Percentiles rank a stretch among this genome's conserved stretches.
These are phyloP conservation scores for Diaphora mendica DNA, from an alignment of 2,888 invertebrate species.

Conservation along the genomic window DNA sequence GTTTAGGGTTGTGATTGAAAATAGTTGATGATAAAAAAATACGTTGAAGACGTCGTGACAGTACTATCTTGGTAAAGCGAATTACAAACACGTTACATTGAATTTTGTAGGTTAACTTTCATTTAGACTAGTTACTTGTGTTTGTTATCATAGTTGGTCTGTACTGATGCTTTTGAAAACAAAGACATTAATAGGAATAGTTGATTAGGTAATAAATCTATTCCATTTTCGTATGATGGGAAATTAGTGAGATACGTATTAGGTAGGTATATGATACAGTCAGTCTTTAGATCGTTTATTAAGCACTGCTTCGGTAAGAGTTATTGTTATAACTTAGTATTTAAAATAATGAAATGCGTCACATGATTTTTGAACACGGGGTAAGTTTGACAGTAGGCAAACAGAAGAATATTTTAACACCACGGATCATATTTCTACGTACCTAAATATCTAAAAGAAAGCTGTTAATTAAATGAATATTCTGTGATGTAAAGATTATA, in stretches of 20 bases:
- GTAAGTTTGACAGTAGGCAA: too few relatives aligned
- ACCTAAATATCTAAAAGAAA: too few relatives aligned
- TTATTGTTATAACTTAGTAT: too few relatives aligned
- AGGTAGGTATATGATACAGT: not conserved
- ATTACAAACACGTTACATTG: not conserved
- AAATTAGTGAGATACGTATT: not conserved
- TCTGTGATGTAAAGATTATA: not conserved
- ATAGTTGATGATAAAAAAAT: not conserved
- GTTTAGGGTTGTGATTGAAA: too few relatives aligned
- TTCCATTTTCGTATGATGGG: too few relatives aligned
- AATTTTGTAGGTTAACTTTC: not conserved
- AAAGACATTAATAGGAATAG: too few relatives aligned
- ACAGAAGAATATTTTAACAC: too few relatives aligned
- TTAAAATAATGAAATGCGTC: not conserved
- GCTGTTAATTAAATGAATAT: too few relatives aligned
- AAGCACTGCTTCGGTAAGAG: too few relatives aligned
- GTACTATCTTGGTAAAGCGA: not conserved
- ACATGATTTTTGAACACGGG: not conserved
- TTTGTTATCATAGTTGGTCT: not conserved
- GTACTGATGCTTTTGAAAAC: not conserved
- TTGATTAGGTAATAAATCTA: too few relatives aligned
- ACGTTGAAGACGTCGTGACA: not conserved
- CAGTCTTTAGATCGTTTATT: too few relatives aligned
- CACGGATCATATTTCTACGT: too few relatives aligned
- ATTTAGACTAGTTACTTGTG: not conserved